Base-by-base conservation (phyloP, 2,113 vertebrate genomes). In the Falcunculus frontatus region DNA sequence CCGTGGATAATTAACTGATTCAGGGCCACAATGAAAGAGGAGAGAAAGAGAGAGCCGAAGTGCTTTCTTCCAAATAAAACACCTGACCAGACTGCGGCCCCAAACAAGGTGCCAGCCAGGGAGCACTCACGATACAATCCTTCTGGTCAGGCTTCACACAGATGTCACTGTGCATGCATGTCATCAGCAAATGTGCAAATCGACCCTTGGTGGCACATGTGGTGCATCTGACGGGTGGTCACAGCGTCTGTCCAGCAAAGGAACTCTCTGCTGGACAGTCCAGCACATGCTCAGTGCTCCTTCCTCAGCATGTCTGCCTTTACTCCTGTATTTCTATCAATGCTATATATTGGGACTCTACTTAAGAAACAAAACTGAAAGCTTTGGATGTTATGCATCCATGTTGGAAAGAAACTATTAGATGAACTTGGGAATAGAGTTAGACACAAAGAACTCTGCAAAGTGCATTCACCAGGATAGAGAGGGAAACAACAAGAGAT, bases 151-250 rank as follows among this genome's bases (percentile, higher is more conserved):
- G 15, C 6, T 27, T 37, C 22, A 15, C 26, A 18, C 25, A 80
- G 33, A 35, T 39, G 39, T 18, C 12, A 3, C 20, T 19, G 11
- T 26, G 29, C 26, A 4, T 26, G 14, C n/a, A 39, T 17, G 26
- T 20, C 30, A 13, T 8, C 47, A n/a, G 70, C 30, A 52, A 21
- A 9, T 0, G 15, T 9, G 56, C 60, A 74, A 44, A n/a, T 32
- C 3, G 2, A 65, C 14, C 16, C 56, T 56, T 1, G 1, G 16
- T 8, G 35, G 39, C 73, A 64, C 0, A 0, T 1, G 16, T 5
- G 35, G 16, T 6, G 12, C 9, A 46, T 12, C 42, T 37, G 37
- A 42, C 2, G 1, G 13, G 8, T 46, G 9, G 7, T 62, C 60
- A 37, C 42, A 5, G 13, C 3, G 6, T 13, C 47, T 49, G 15